Percentiles rank a stretch among this genome's conserved stretches.
Evolutionary conservation across 2,888 invertebrate genomes (phyloP).

Genomic region (Neuroscelio doddi): DNA sequence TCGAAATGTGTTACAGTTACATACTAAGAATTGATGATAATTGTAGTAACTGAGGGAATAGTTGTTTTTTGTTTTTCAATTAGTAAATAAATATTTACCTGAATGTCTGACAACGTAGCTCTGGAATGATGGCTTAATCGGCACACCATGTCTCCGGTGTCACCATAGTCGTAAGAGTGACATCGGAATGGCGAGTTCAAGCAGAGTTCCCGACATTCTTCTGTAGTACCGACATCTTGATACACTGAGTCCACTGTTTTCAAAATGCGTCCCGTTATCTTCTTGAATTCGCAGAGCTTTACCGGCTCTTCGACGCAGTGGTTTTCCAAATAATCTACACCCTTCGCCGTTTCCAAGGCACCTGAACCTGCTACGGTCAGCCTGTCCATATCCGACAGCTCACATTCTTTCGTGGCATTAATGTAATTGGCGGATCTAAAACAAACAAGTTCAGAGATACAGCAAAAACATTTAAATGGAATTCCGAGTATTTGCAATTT

Average conservation of each 20-base stretch:
- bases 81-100: too few species aligned
- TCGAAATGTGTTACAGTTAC: too few species aligned
- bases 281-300: constrained; percentile 94
- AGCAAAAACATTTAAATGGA: too few species aligned
- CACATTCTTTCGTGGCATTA: constrained; percentile 88
- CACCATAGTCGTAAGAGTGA: constrained; percentile 95
- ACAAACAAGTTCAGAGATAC: constrained; percentile 17
- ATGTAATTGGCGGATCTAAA: constrained; percentile 92
- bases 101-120: constrained; percentile 90
- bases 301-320: constrained; percentile 96
- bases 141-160: constrained; percentile 94
- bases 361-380: constrained; percentile 86
- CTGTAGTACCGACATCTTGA: constrained; percentile 88
- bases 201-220: constrained; percentile 91
- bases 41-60: too few species aligned
- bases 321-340: constrained; percentile 90
- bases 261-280: constrained; percentile 88
- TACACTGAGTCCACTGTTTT: constrained; percentile 96
- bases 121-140: constrained; percentile 93
- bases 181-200: constrained; percentile 90
- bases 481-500: too few species aligned
- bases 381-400: constrained; percentile 92
- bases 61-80: too few species aligned
- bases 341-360: constrained; percentile 78
- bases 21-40: too few species aligned